A percentile compares a stretch with the other conserved stretches of the same genome.
These are phyloP conservation scores for Quadroppia sp. DNA, from an alignment of 2,888 invertebrate genomes.

Conservation along the genomic window DNA sequence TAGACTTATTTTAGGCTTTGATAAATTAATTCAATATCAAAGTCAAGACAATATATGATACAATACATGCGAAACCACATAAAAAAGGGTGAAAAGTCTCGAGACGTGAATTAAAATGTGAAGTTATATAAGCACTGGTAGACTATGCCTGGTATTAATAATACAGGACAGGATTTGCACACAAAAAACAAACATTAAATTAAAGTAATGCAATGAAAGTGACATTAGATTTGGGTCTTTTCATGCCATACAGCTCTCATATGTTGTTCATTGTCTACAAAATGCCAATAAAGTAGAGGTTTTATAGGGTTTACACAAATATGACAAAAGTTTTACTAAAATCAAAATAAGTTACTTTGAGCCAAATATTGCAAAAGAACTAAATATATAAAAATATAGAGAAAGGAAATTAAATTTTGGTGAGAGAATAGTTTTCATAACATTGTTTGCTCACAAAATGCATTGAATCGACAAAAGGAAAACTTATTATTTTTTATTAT, in stretches of 20 bases:
- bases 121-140: neutral
- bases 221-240: conserved; percentile 15
- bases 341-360: neutral
- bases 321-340: conserved; percentile 18
- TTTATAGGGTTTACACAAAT: neutral
- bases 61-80: too few relatives aligned
- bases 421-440: conserved; percentile 14
- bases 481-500: too few relatives aligned
- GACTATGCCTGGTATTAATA: conserved; percentile 5
- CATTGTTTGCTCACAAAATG: neutral
- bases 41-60: neutral
- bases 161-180: conserved; percentile 14
- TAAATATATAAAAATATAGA: neutral
- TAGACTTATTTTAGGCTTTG: neutral
- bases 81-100: neutral
- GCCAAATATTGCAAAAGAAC: too few relatives aligned
- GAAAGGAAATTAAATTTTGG: conserved; percentile 34
- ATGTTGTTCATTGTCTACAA: neutral
- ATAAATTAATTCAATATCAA: conserved; percentile 18
- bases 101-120: neutral
- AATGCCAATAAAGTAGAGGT: conserved; percentile 24
- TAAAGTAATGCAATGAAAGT: neutral
- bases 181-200: conserved; percentile 8
- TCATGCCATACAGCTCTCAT: conserved; percentile 6
- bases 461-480: neutral